A percentile compares a stretch with the other conserved stretches of the same genome.
phyloP scores from a whole-genome alignment of 2,888 invertebrate genomes.

The Spodoptera littoralis region DNA sequence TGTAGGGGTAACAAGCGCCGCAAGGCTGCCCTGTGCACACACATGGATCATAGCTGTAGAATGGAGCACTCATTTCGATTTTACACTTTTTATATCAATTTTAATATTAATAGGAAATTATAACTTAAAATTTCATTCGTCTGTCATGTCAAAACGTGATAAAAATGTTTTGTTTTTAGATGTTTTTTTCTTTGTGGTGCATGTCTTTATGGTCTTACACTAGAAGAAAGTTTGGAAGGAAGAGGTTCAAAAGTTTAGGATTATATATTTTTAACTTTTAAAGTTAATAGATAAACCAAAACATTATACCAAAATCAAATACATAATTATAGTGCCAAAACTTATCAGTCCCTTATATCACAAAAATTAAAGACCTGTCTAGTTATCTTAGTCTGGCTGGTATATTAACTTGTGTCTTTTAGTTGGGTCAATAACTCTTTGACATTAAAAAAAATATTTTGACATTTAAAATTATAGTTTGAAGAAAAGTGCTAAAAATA shows the following conservation, averaged over 20 bases:
- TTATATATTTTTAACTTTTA: too few species aligned
- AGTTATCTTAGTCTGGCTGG: too few species aligned
- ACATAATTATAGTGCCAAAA: too few species aligned
- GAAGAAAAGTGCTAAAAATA: slow-evolving; percentile 33
- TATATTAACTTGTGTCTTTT: too few species aligned
- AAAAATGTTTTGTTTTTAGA: slow-evolving; percentile 28
- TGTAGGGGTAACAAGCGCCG: slow-evolving; percentile 81
- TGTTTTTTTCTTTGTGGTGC: not conserved
- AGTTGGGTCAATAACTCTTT: not conserved
- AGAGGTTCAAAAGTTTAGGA: slow-evolving; percentile 5
- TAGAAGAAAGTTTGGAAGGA: slow-evolving; percentile 12
- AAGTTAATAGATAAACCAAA: too few species aligned
- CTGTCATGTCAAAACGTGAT: slow-evolving; percentile 15
- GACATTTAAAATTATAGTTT: slow-evolving; percentile 12
- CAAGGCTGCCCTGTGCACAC: slow-evolving; percentile 78
- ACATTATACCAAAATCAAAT: too few species aligned
- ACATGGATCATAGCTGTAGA: slow-evolving; percentile 84
- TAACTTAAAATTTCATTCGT: slow-evolving; percentile 21
- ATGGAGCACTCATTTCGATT: slow-evolving; percentile 82
- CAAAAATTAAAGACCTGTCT: too few species aligned
- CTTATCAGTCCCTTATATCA: too few species aligned
- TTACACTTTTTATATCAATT: slow-evolving; percentile 61
- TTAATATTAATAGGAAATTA: slow-evolving; percentile 30
- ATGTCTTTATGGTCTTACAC: slow-evolving; percentile 2
- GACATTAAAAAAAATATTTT: slow-evolving; percentile 12